Conservation (phyloP, 2,888 invertebrate species). For the Drepana falcataria region DNA sequence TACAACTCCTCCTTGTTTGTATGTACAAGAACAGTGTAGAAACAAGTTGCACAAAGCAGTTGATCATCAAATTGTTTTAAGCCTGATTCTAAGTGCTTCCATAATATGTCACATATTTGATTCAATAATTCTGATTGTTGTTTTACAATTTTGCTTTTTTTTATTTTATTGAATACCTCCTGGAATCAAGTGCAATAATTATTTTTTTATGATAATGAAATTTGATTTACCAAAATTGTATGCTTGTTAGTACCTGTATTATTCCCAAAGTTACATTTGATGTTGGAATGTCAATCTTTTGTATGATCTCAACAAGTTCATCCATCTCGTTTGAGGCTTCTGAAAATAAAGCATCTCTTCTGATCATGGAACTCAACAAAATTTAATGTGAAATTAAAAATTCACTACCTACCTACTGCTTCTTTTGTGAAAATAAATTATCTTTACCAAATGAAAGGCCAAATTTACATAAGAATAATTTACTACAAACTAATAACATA, state of each 20-base stretch:
- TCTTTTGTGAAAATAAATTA: too few species aligned
- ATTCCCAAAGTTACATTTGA: slow-evolving; percentile 26
- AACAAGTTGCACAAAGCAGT: slow-evolving; percentile 60
- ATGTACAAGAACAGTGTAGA: slow-evolving; percentile 45
- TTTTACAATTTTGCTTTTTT: slow-evolving; percentile 19
- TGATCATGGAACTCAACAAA: slow-evolving; percentile 5
- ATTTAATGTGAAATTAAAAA: neutral
- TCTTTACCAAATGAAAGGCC: slow-evolving; percentile 42
- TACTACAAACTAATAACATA: slow-evolving; percentile 59
- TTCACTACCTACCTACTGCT: neutral
- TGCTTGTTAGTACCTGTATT: slow-evolving; percentile 41
- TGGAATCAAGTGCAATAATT: slow-evolving; percentile 18
- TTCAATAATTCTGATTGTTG: slow-evolving; percentile 27
- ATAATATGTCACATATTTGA: slow-evolving; percentile 37
- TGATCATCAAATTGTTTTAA: slow-evolving; percentile 58
- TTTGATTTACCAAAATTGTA: too few species aligned
- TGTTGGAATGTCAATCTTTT: slow-evolving; percentile 31
- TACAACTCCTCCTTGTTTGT: slow-evolving; percentile 37
- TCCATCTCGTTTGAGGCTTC: slow-evolving; percentile 32
- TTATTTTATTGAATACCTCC: slow-evolving; percentile 42
- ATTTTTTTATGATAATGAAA: neutral
- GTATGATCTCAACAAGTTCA: slow-evolving; percentile 19
- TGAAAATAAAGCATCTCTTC: slow-evolving; percentile 20
- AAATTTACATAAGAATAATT: slow-evolving; percentile 42
- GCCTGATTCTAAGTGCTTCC: slow-evolving; percentile 46